Conservation (phyloP, 2,888 invertebrate genomes). For the Tolmerus cingulatus region DNA sequence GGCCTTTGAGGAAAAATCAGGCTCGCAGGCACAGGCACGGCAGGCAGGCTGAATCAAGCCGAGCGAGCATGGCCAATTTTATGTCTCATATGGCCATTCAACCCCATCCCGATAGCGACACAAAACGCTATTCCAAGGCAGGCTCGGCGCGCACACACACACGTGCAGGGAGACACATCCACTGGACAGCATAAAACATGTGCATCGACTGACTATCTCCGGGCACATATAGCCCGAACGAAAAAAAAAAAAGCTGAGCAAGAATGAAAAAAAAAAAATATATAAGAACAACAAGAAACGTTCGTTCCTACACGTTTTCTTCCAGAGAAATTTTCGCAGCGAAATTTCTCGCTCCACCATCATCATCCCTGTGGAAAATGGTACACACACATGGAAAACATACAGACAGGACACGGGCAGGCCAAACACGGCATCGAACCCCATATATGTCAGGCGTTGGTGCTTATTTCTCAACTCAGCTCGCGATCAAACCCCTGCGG, state of each 20-base stretch:
- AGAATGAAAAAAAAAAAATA: constrained; percentile 18
- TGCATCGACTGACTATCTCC: constrained; percentile 40
- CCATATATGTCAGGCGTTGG: constrained; percentile 38
- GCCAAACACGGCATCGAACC: neutral
- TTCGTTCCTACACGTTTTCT: constrained; percentile 34
- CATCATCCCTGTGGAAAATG: constrained; percentile 24
- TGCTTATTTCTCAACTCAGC: constrained; percentile 44
- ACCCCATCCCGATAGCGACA: constrained; percentile 42
- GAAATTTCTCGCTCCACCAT: constrained; percentile 40
- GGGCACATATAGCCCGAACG: neutral
- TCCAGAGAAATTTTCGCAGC: constrained; percentile 33
- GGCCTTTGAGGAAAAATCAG: constrained; percentile 28
- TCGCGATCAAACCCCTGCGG: constrained; percentile 42
- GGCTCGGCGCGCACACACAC: neutral
- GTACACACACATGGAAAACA: neutral
- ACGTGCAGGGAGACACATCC: neutral
- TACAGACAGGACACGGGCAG: neutral
- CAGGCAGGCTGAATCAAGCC: neutral
- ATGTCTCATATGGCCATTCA: constrained; percentile 48
- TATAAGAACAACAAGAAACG: neutral
- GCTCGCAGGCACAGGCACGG: constrained; percentile 9
- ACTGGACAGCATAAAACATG: constrained; percentile 10
- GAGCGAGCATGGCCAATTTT: constrained; percentile 40
- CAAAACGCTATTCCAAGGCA: neutral
- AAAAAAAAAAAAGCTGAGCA: neutral